Evolutionary conservation across 2,888 invertebrate genomes (phyloP), one percentile per base, ranked within the genome.

Genomic region (Beris chalybata): DNA sequence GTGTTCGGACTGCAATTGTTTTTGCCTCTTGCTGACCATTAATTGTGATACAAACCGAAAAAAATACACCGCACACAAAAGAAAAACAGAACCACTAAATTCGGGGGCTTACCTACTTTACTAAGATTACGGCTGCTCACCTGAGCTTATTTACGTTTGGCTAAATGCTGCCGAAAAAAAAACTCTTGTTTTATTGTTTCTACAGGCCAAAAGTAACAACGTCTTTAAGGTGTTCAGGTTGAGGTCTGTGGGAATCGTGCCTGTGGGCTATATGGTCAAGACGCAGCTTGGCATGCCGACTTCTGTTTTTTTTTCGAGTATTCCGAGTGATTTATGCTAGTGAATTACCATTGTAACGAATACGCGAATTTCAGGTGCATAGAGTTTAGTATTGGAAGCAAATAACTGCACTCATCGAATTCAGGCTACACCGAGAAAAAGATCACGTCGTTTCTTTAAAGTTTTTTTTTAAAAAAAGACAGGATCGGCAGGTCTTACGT

Each of bases 61-160:
- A 58, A 58, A 58, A 58, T 45, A 22, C 44, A 22, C 22, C 22
- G 22, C 22, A 3, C 22, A 22, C 22, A 22, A 22, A 58, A 45
- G 45, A 58, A 58, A 58, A 58, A 45, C 57, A 58, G 29, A 58
- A 47, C 30, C 57, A 45, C 47, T 30, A 29, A 58, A 58, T 58
- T 58, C 57, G 57, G 57, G 12, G 47, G 57, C 45, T 45, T 47
- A 58, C 47, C 57, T 47, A 58, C 45, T 58, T 58, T 29, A n/a
- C 57, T 13, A 30, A 58, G n/a, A 54, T 13, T 30, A 48, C 54
- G 31, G 32, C 12, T 29, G 29, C 29, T 31, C 29, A n/a, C 52
- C 29, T n/a, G 31, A 54, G 13, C n/a, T 54, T 32, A 29, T 48
- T 15, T 54, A 31, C 54, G 31, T 54, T 11, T 29, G 22, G 48